These are phyloP conservation scores for Merodon equestris DNA, from an alignment of 2,888 invertebrate species.

Conservation along the genomic window DNA sequence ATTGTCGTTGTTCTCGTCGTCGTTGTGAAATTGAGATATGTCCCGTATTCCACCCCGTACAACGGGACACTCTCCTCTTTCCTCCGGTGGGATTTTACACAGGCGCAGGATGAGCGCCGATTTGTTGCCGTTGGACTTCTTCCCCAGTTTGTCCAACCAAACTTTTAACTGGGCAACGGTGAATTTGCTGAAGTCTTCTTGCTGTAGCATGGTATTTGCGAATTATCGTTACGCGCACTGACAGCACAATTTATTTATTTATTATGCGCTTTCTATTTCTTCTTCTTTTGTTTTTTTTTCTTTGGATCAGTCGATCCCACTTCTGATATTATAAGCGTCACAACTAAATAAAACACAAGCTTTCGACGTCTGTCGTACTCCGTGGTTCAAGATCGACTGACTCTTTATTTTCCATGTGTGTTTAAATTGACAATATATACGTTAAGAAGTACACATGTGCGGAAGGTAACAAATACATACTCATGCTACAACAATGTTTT, in stretches of 20 bases:
- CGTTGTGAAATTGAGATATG: not conserved
- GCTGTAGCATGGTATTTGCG: slow-evolving; percentile 8
- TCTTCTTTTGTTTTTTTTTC: too few species aligned
- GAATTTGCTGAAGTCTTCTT: not conserved
- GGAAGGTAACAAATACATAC: not conserved
- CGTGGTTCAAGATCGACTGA: not conserved
- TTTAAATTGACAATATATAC: not conserved
- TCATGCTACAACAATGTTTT: too few species aligned
- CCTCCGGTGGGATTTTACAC: not conserved
- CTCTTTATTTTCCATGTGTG: slow-evolving; percentile 1
- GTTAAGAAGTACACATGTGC: not conserved
- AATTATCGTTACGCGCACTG: too few species aligned
- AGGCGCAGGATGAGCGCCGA: slow-evolving; percentile 20
- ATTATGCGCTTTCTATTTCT: too few species aligned
- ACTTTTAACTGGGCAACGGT: slow-evolving; percentile 18
- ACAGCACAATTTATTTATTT: too few species aligned
- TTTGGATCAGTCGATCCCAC: too few species aligned
- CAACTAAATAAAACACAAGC: not conserved
- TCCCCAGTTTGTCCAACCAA: slow-evolving; percentile 3
- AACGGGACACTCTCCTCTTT: slow-evolving; percentile 6
- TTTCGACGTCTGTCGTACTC: not conserved
- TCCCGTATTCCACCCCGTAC: not conserved
- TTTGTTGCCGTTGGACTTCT: slow-evolving; percentile 18
- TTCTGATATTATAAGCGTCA: not conserved
- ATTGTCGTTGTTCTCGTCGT: slow-evolving; percentile 6